Evolutionary conservation across 1,140 invertebrate species (phyloP).

Genomic region (Trypoxylus dichotomus): DNA sequence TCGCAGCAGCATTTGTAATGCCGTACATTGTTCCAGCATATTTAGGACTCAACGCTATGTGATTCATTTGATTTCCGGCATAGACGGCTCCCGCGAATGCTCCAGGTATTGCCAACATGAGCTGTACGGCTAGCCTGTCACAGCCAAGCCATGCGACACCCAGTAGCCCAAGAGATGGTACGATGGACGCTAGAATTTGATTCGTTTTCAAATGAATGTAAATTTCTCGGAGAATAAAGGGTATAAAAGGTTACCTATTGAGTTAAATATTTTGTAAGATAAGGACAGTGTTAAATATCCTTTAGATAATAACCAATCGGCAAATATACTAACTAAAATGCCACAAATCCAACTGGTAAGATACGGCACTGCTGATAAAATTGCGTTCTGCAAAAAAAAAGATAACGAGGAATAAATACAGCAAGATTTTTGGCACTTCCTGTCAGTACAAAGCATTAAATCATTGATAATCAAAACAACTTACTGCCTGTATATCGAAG

Average conservation of each 20-base stretch:
- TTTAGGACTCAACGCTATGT: slow-evolving; percentile 82
- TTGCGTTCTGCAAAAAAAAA: slow-evolving; percentile 67
- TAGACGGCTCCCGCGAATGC: slow-evolving; percentile 75
- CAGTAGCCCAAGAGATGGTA: slow-evolving; percentile 73
- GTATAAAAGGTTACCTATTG: slow-evolving; percentile 58
- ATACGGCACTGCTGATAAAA: slow-evolving; percentile 80
- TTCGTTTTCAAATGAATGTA: background rate
- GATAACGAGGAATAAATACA: no score
- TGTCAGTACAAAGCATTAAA: background rate
- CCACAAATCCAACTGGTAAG: slow-evolving; percentile 71
- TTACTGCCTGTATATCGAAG: slow-evolving; percentile 80
- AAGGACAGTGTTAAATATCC: slow-evolving; percentile 64
- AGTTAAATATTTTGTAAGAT: slow-evolving; percentile 78
- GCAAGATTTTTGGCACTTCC: slow-evolving; percentile 12
- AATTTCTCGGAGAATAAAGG: background rate
- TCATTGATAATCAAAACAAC: slow-evolving; percentile 29
- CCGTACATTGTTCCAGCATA: slow-evolving; percentile 88
- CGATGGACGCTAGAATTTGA: slow-evolving; percentile 61
- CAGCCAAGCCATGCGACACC: slow-evolving; percentile 78
- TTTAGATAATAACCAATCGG: slow-evolving; percentile 68
- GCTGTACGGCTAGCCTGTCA: slow-evolving; percentile 68
- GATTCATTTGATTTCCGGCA: slow-evolving; percentile 84
- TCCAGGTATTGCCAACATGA: slow-evolving; percentile 70
- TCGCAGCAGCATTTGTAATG: slow-evolving; percentile 84
- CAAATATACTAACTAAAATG: slow-evolving; percentile 68